phyloP scores from a whole-genome alignment of 1,140 invertebrate genomes.

The Catajapyx aquilonaris region DNA sequence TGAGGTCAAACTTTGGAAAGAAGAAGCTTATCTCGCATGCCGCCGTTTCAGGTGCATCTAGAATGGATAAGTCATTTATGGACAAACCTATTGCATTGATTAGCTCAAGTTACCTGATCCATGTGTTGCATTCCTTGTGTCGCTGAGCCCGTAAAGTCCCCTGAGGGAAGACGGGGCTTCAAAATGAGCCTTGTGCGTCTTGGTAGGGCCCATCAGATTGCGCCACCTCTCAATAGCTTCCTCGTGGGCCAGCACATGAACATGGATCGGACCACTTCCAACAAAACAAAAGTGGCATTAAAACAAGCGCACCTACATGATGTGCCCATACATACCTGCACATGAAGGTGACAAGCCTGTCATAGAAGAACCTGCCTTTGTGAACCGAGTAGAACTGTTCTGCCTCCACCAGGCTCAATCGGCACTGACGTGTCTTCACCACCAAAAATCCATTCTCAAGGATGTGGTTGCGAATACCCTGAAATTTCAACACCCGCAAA shows the following conservation, averaged over 20 bases:
- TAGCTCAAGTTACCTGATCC: constrained; percentile 46
- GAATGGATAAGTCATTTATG: constrained; percentile 14
- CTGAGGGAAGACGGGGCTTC: constrained; percentile 51
- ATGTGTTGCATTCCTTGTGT: constrained; percentile 79
- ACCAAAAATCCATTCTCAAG: constrained; percentile 49
- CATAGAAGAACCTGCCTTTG: constrained; percentile 65
- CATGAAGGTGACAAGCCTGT: constrained; percentile 69
- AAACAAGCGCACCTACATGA: too few species aligned
- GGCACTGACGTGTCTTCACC: constrained; percentile 39
- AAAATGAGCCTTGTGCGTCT: constrained; percentile 56
- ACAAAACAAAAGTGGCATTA: constrained; percentile 9
- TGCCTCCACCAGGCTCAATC: constrained; percentile 37
- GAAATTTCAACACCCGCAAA: too few species aligned
- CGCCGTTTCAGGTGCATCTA: constrained; percentile 57
- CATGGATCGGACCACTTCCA: constrained; percentile 56
- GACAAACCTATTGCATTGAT: background rate
- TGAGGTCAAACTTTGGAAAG: constrained; percentile 51
- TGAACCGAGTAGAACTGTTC: constrained; percentile 67
- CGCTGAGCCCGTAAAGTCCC: constrained; percentile 63
- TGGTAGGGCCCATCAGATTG: constrained; percentile 66
- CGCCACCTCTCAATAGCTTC: constrained; percentile 64
- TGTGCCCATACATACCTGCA: constrained; percentile 31
- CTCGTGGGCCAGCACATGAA: constrained; percentile 48
- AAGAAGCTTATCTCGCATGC: constrained; percentile 55
- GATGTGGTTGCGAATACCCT: too few species aligned